Base-by-base conservation (phyloP, 2,888 invertebrate genomes). In the Heliconius hortense region DNA sequence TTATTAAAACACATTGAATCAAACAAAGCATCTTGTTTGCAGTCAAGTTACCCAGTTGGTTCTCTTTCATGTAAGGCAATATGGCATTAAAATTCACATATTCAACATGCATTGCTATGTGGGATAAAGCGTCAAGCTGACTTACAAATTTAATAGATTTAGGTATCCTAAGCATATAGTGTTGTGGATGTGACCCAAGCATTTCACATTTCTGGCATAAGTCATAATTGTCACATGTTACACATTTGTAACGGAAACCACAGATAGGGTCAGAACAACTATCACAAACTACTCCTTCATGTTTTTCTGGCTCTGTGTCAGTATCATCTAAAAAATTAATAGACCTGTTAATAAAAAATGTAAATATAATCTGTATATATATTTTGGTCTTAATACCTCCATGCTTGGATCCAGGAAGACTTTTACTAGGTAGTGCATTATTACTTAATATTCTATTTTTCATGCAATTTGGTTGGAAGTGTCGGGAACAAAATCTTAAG, bases 221-320 rank as follows among this genome's bases (percentile, higher is more conserved):
- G 86, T 98, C 98, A 86, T 94, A 98, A 86, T 98, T 96, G 0
- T 93, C 87, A 81, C 98, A 98, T 73, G 96, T 95, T 26, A 97
- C 88, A 85, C 98, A 98, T 88, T 98, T 98, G 92, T 97, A 98
- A 1, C 98, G 95, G 81, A 95, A 96, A 0, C 98, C 98, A n/a
- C 88, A 81, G 4, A 98, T 94, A 0, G 89, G 83, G 0, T 89
- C 88, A 0, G 95, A 91, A 83, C 98, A 98, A 24, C 92, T 95
- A 87, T 98, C 97, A 84, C 98, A 98, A 3, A 94, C 85, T 0
- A 98, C 94, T 11, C 94, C 93, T 0, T 87, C 84, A 83, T 97
- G 96, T 7, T 82, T 83, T 0, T 81, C 80, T 8, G 81, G 79
- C 11, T 82, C 84, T 3, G 80, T 78, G 1, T 84, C 82, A 18